phyloP scores from a whole-genome alignment of 2,797 vertebrate genomes.

The Heliangelus exortis region DNA sequence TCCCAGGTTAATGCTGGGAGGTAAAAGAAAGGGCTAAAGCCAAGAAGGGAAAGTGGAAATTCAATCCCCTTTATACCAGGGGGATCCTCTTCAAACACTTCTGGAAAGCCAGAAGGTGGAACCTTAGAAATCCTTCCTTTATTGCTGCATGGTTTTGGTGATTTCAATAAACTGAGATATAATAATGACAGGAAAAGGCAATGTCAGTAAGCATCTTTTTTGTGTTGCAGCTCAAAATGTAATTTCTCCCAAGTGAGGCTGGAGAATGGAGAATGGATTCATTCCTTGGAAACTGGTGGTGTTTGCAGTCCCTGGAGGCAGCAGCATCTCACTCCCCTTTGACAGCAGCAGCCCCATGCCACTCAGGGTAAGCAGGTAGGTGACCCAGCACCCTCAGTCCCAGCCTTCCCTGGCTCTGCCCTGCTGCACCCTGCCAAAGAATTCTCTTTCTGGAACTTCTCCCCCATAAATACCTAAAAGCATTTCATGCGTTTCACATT shows the following conservation, averaged over 20 bases:
- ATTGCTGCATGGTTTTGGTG: background rate
- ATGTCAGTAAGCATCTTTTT: background rate
- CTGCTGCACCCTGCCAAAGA: background rate
- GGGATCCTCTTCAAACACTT: background rate
- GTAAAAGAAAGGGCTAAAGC: background rate
- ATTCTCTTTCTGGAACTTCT: background rate
- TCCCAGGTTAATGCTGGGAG: background rate
- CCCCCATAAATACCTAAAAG: background rate
- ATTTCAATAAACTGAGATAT: background rate
- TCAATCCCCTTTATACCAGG: background rate
- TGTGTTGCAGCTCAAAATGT: background rate
- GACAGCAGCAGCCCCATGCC: background rate
- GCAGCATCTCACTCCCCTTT: background rate
- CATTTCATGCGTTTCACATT: background rate
- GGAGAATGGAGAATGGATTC: too few species aligned
- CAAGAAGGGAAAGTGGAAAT: background rate
- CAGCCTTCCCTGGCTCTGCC: background rate
- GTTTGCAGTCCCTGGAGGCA: background rate
- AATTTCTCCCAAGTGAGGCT: background rate
- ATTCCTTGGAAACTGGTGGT: background rate
- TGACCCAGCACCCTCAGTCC: background rate
- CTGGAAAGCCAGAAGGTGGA: background rate
- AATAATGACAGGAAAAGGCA: background rate
- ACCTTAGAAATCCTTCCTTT: slow-evolving; percentile 16
- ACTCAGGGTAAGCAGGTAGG: rapidly evolving